Conservation (phyloP, 2,888 invertebrate species). For the Abscondita cerata region DNA sequence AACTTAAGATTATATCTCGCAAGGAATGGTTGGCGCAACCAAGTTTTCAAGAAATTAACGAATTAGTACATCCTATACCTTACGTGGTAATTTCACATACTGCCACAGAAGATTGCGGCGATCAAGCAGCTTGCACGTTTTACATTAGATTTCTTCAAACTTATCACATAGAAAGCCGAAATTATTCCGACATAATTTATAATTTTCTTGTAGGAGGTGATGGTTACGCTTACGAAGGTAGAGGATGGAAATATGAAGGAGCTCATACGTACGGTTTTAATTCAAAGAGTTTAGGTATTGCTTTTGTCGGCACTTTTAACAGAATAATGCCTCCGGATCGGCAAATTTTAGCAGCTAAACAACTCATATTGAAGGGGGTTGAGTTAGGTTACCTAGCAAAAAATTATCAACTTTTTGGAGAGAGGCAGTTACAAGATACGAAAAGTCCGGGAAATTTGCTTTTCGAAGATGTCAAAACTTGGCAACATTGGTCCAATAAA, state of each 20-base stretch:
- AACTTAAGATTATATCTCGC: constrained; percentile 65
- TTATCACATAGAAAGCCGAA: constrained; percentile 71
- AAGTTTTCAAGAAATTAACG: constrained; percentile 48
- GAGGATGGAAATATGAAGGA: constrained; percentile 77
- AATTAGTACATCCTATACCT: constrained; percentile 60
- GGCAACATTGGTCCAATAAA: constrained; percentile 68
- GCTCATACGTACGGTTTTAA: constrained; percentile 76
- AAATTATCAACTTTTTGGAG: constrained; percentile 73
- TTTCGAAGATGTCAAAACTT: constrained; percentile 68
- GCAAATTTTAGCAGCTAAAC: constrained; percentile 67
- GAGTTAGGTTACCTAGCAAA: constrained; percentile 65
- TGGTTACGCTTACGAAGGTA: constrained; percentile 76
- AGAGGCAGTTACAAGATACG: constrained; percentile 70
- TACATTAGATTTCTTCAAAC: constrained; percentile 69
- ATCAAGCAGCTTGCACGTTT: constrained; percentile 66
- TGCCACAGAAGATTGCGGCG: constrained; percentile 66
- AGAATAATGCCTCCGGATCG: constrained; percentile 60
- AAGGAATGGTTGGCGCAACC: constrained; percentile 74
- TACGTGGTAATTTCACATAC: constrained; percentile 71
- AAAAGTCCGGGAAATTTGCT: constrained; percentile 73
- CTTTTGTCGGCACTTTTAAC: constrained; percentile 76
- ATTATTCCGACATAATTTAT: constrained; percentile 75
- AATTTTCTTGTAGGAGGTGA: constrained; percentile 83
- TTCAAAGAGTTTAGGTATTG: constrained; percentile 70
- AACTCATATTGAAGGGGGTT: constrained; percentile 70